A percentile compares a stretch with the other conserved stretches of the same genome.
phyloP scores from a whole-genome alignment of 2,888 invertebrate species.

The Drosophila quasianomalipes region DNA sequence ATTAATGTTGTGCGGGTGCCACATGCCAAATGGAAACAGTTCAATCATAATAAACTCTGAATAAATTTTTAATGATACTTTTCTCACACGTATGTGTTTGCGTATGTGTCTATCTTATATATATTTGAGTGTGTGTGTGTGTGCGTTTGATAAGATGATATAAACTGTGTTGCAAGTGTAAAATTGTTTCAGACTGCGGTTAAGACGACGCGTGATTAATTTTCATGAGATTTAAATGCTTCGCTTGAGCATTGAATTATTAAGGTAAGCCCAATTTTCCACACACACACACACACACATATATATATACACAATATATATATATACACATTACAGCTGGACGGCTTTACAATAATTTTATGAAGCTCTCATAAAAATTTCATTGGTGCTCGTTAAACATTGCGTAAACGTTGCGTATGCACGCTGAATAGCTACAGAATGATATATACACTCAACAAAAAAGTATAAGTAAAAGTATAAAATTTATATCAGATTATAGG shows the following conservation, averaged over 20 bases:
- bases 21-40: conserved; percentile 73
- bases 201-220: conserved; percentile 58
- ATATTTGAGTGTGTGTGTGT: not conserved
- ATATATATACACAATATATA: not conserved
- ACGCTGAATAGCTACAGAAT: conserved; percentile 6
- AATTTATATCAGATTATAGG: not conserved
- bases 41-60: conserved; percentile 77
- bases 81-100: conserved; percentile 10
- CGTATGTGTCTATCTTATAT: not conserved
- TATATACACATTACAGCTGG: not conserved
- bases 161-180: conserved; percentile 42
- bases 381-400: conserved; percentile 69
- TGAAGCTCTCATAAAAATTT: conserved; percentile 63
- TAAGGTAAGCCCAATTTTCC: conserved; percentile 38
- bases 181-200: conserved; percentile 53
- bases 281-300: not conserved
- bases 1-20: conserved; percentile 67
- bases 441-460: not conserved
- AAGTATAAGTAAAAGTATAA: not conserved
- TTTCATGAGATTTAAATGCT: conserved; percentile 67
- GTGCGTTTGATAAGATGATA: conserved; percentile 26
- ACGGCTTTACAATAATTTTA: conserved; percentile 56
- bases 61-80: conserved; percentile 67
- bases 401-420: conserved; percentile 55
- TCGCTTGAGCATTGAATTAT: conserved; percentile 59